Evolutionary conservation across 1,140 invertebrate species (phyloP), one percentile per base, ranked within the genome.

Genomic region (Notospermus geniculatus): DNA sequence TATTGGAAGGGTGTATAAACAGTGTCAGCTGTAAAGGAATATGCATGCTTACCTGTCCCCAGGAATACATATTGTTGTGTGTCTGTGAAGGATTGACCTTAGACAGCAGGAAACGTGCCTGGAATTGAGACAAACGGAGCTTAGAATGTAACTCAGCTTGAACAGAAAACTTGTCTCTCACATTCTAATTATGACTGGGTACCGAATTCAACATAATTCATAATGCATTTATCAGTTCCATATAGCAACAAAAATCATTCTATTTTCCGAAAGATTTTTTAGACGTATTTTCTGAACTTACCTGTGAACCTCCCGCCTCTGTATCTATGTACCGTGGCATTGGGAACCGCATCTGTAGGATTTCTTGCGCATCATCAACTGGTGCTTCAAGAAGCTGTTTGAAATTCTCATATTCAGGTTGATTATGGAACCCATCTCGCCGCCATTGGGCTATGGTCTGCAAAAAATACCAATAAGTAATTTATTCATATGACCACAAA

Each of bases 81-180:
- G 97, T 99, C 77, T 97, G 91, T 68, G 96, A 98, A 27, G 97
- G 97, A 84, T 99, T 99, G 13, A 99, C 97, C 88, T 99, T 99
- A 2, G 93, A 97, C 22, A 99, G 81, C 58, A 99, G 86, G 84
- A 99, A 99, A 71, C 97, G 87, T 52, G 97, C 95, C 88, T 98
- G 65, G 85, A 68, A 82, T 71, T 63, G 52, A 60, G 60, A 68
- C 52, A n/a, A 67, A 57, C 64, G 57, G 54, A 27, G 5, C 4
- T 19, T 19, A 50, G 4, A 7, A 23, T n/a, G n/a, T 5, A 50
- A 19, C 4, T 50, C 46, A 50, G 4, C 19, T 27, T 23, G 25
- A 4, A n/a, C 19, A 50, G n/a, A 23, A 5, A 50, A 50, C 5
- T 7, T 50, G 19, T n/a, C n/a, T n/a, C n/a, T n/a, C n/a, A n/a